Evolutionary conservation across 2,113 vertebrate species (phyloP).

Genomic region (Gallinago undulata): DNA sequence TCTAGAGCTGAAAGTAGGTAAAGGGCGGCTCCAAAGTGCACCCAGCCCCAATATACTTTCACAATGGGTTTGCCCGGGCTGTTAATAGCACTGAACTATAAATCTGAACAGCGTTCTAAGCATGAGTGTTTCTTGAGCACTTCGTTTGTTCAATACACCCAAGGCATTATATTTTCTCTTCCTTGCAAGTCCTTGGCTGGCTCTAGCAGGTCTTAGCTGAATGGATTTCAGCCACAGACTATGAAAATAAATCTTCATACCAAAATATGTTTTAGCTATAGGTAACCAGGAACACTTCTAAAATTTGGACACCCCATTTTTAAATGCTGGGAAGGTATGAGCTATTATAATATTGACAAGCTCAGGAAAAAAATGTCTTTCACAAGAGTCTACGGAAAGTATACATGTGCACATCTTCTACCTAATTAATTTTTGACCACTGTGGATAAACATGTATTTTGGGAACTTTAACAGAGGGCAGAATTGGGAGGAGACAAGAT

Average conservation of each 20-base stretch:
- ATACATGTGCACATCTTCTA: background rate
- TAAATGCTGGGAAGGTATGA: background rate
- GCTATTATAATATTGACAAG: background rate
- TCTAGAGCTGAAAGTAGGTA: background rate
- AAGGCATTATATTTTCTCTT: background rate
- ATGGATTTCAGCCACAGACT: background rate
- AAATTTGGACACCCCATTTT: background rate
- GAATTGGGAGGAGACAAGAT: slow-evolving; percentile 51
- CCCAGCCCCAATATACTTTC: background rate
- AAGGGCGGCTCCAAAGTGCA: slow-evolving; percentile 6
- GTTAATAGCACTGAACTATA: background rate
- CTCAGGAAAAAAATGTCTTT: background rate
- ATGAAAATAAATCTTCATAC: background rate
- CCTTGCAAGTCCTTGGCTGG: background rate
- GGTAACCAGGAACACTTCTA: background rate
- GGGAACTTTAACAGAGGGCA: slow-evolving; percentile 23
- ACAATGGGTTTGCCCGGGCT: background rate
- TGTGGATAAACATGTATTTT: slow-evolving; percentile 28
- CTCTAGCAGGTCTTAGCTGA: background rate
- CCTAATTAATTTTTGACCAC: slow-evolving; percentile 26
- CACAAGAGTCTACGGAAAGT: background rate
- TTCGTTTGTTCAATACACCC: background rate
- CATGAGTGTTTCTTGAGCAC: background rate
- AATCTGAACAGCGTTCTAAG: background rate
- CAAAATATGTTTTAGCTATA: background rate